Conservation (phyloP, 2,797 vertebrate species). For the Brachymystax lenok region DNA sequence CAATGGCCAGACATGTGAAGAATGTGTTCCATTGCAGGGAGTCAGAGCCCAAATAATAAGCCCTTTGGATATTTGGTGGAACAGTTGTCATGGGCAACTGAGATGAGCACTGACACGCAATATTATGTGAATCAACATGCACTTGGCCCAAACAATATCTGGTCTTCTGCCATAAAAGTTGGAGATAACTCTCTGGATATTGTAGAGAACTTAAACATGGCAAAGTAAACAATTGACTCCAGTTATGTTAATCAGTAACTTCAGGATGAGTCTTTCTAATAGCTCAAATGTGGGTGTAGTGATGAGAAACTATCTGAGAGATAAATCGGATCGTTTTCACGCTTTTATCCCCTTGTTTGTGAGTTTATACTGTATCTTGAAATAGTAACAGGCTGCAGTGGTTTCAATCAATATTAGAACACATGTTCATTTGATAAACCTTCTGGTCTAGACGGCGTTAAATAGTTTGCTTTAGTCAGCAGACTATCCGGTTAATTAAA, state of each 20-base stretch:
- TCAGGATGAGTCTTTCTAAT: background rate
- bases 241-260: background rate
- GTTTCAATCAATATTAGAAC: background rate
- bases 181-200: conserved; percentile 19
- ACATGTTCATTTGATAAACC: background rate
- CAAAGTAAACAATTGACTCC: background rate
- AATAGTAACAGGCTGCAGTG: background rate
- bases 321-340: background rate
- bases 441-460: conserved; percentile 23
- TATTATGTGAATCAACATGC: conserved; percentile 6
- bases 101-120: conserved; percentile 54
- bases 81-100: conserved; percentile 54
- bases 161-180: conserved; percentile 40
- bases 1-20: conserved; percentile 60
- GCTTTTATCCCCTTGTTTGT: background rate
- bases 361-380: background rate
- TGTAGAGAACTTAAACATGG: background rate
- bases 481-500: conserved; percentile 38
- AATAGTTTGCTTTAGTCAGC: conserved; percentile 41
- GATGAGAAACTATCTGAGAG: background rate
- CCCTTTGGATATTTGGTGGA: conserved; percentile 65
- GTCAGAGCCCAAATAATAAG: conserved; percentile 62
- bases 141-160: conserved; percentile 50
- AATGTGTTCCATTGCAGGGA: conserved; percentile 55
- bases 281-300: background rate